Percentiles rank a stretch among this genome's conserved stretches.
These are phyloP conservation scores for Nothobranchius kuhntae DNA, from an alignment of 2,113 vertebrate genomes.

Conservation along the genomic window DNA sequence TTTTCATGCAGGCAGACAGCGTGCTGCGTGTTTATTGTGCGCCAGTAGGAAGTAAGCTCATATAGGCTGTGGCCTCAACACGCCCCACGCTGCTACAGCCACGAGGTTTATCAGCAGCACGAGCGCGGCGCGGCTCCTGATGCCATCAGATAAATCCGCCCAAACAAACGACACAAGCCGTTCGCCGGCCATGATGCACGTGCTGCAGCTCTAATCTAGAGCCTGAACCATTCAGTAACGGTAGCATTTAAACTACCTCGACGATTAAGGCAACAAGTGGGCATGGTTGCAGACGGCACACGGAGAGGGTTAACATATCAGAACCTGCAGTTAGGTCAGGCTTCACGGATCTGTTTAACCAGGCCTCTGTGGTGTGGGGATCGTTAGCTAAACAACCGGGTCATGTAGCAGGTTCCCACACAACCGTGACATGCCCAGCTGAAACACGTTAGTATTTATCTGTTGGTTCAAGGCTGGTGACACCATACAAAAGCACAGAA, in stretches of 20 bases:
- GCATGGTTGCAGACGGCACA: too few species aligned
- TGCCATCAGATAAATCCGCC: conserved; percentile 5
- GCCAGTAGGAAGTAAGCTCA: conserved; percentile 56
- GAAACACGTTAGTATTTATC: not conserved
- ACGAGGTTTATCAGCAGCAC: conserved; percentile 67
- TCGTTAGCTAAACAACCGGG: conserved; percentile 45
- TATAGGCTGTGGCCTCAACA: conserved; percentile 45
- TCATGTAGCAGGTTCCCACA: conserved; percentile 1
- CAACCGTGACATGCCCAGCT: not conserved
- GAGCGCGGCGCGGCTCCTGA: not conserved
- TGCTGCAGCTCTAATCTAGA: not conserved
- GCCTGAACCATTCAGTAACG: too few species aligned
- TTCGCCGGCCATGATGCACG: not conserved
- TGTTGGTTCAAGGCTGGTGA: not conserved
- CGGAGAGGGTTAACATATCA: too few species aligned
- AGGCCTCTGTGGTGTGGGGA: conserved; percentile 36
- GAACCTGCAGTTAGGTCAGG: not conserved
- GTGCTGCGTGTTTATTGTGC: conserved; percentile 17
- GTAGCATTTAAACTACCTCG: too few species aligned
- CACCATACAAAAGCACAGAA: conserved; percentile 12
- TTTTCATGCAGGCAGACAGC: not conserved
- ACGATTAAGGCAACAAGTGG: not conserved
- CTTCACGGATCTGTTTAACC: conserved; percentile 3
- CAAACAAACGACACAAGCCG: not conserved
- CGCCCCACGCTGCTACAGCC: conserved; percentile 58